phyloP scores from a whole-genome alignment of 2,888 invertebrate species.

The Andrena fulva region DNA sequence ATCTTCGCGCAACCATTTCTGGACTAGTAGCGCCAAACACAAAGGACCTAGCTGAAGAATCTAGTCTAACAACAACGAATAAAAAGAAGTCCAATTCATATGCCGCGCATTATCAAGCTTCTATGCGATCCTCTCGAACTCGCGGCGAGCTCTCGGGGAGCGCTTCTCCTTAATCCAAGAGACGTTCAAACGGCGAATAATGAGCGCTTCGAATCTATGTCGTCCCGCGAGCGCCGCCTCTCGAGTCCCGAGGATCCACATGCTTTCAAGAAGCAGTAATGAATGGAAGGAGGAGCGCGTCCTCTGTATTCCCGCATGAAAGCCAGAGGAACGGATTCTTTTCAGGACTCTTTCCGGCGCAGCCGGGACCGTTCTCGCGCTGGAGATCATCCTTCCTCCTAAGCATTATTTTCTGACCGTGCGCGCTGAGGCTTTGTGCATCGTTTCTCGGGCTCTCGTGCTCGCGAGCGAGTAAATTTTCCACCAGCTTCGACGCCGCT shows the following conservation, averaged over 20 bases:
- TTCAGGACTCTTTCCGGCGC: conserved; percentile 46
- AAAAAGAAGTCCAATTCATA: conserved; percentile 19
- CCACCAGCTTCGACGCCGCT: conserved; percentile 2
- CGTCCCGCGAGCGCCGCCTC: conserved; percentile 19
- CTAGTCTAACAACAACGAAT: not conserved
- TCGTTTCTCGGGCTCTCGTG: not conserved
- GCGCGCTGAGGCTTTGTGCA: conserved; percentile 23
- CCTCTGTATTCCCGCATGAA: conserved; percentile 47
- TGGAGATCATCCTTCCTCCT: conserved; percentile 50
- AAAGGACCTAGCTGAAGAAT: conserved; percentile 1
- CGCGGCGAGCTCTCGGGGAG: not conserved
- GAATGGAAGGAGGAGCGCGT: conserved; percentile 57
- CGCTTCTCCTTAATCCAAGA: conserved; percentile 20
- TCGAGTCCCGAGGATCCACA: conserved; percentile 37
- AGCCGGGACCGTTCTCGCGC: conserved; percentile 18
- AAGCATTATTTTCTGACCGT: conserved; percentile 43
- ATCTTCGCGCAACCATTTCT: not conserved
- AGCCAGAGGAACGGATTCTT: conserved; percentile 44
- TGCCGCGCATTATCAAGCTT: not conserved
- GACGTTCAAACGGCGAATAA: conserved; percentile 37
- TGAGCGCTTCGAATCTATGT: conserved; percentile 52
- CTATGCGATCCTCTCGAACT: not conserved
- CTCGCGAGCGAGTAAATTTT: conserved; percentile 33
- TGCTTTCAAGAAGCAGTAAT: conserved; percentile 48
- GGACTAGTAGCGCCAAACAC: not conserved